Percentiles rank a stretch among this genome's conserved stretches.
phyloP scores from a whole-genome alignment of 2,113 vertebrate genomes.

The Gadus chalcogrammus region DNA sequence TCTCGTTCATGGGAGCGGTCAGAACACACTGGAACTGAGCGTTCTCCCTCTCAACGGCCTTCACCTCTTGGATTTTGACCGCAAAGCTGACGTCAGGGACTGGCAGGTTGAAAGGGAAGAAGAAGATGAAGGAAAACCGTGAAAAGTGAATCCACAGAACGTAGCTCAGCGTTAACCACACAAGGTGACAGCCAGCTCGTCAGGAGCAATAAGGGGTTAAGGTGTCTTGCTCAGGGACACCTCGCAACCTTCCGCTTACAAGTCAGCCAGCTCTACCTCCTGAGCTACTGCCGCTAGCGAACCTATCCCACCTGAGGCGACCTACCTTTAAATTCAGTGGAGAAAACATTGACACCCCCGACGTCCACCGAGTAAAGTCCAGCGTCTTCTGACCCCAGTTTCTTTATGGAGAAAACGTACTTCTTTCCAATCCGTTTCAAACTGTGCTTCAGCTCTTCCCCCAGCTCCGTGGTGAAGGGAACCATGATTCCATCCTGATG shows the following conservation, averaged over 20 bases:
- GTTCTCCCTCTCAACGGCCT: slow-evolving; percentile 70
- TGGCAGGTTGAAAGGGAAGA: slow-evolving; percentile 40
- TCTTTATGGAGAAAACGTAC: slow-evolving; percentile 78
- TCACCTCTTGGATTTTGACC: slow-evolving; percentile 70
- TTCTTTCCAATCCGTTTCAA: slow-evolving; percentile 79
- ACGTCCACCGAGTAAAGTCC: slow-evolving; percentile 86
- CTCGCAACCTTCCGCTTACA: too few relatives aligned
- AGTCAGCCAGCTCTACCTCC: too few relatives aligned
- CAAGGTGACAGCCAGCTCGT: too few relatives aligned
- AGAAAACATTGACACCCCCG: slow-evolving; percentile 81
- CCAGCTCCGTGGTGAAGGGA: slow-evolving; percentile 56
- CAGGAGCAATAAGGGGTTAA: too few relatives aligned
- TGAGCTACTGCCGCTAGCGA: too few relatives aligned
- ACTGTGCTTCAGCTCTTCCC: slow-evolving; percentile 63
- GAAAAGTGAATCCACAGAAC: background rate
- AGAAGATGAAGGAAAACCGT: background rate
- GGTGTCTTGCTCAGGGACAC: too few relatives aligned
- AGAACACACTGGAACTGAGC: slow-evolving; percentile 78
- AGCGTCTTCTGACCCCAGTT: slow-evolving; percentile 76
- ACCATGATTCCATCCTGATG: slow-evolving; percentile 81
- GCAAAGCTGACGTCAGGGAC: slow-evolving; percentile 77
- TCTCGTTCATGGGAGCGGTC: slow-evolving; percentile 63
- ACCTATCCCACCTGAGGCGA: background rate
- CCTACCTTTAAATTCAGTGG: slow-evolving; percentile 81
- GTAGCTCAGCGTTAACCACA: background rate